A percentile compares a stretch with the other conserved stretches of the same genome.
Conservation (phyloP, 1,140 invertebrate genomes). For the Gonioctena quinquepunctata region DNA sequence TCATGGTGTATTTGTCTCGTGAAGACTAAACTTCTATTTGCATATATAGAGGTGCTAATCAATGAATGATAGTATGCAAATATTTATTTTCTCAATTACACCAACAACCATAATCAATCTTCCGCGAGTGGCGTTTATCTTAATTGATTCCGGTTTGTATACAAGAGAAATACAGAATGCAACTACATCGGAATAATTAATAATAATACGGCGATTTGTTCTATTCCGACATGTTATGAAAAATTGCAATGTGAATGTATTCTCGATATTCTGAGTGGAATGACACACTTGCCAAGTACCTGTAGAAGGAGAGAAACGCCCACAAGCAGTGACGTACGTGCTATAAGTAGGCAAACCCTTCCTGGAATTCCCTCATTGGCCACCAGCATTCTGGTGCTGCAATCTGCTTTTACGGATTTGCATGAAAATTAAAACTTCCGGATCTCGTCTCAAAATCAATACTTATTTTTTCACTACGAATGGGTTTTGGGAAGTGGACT, state of each 20-base stretch:
- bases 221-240: background rate
- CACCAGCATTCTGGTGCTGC: no score
- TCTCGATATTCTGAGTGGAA: background rate
- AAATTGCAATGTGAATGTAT: background rate
- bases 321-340: no score
- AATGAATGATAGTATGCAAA: conserved; percentile 16
- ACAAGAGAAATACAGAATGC: background rate
- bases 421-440: no score
- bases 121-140: conserved; percentile 5
- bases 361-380: no score
- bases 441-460: no score
- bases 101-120: conserved; percentile 9
- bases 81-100: conserved; percentile 16
- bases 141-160: conserved; percentile 13
- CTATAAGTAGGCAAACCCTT: no score
- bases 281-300: no score
- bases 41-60: conserved; percentile 16
- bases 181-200: background rate
- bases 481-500: no score
- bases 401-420: no score
- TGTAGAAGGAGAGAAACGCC: no score
- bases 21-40: background rate
- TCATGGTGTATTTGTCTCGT: background rate
- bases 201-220: background rate
- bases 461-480: no score